Evolutionary conservation across 2,797 vertebrate genomes (phyloP).

Genomic region (Champsocephalus esox): DNA sequence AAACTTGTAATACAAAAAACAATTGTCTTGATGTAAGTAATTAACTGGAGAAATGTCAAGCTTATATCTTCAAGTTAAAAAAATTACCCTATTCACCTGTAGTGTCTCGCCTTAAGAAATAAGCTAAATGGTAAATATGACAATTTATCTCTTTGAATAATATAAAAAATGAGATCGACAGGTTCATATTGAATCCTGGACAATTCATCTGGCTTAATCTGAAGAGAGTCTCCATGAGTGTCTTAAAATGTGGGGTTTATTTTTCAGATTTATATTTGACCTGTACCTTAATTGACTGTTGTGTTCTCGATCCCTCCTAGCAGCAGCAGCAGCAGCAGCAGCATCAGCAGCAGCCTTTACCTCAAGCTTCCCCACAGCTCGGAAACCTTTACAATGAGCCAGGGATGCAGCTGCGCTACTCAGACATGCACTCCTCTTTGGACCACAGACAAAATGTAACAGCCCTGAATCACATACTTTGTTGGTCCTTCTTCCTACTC

Average conservation of each 20-base stretch:
- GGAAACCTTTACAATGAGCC: slow-evolving; percentile 85
- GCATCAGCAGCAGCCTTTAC: slow-evolving; percentile 85
- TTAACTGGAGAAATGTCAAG: too few relatives aligned
- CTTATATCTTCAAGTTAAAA: too few relatives aligned
- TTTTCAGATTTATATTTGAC: slow-evolving; percentile 6
- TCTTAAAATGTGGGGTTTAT: neutral
- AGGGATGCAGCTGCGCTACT: slow-evolving; percentile 86
- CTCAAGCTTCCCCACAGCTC: slow-evolving; percentile 87
- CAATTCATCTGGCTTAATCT: slow-evolving; percentile 5
- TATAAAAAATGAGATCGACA: slow-evolving; percentile 6
- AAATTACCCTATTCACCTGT: too few relatives aligned
- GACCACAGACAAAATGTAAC: slow-evolving; percentile 88
- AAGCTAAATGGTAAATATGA: neutral
- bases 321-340: slow-evolving; percentile 87
- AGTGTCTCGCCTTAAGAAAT: neutral
- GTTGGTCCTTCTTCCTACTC: slow-evolving; percentile 20
- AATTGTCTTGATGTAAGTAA: too few relatives aligned
- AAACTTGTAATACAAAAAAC: too few relatives aligned
- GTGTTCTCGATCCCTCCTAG: slow-evolving; percentile 76
- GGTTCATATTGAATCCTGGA: slow-evolving; percentile 21
- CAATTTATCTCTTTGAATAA: neutral
- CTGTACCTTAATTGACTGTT: slow-evolving; percentile 52
- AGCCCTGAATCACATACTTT: slow-evolving; percentile 28
- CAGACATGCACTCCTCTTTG: slow-evolving; percentile 81
- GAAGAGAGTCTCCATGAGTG: neutral